Base-by-base conservation (phyloP, 2,888 invertebrate genomes). In the Disparrhopalites patrizii region DNA sequence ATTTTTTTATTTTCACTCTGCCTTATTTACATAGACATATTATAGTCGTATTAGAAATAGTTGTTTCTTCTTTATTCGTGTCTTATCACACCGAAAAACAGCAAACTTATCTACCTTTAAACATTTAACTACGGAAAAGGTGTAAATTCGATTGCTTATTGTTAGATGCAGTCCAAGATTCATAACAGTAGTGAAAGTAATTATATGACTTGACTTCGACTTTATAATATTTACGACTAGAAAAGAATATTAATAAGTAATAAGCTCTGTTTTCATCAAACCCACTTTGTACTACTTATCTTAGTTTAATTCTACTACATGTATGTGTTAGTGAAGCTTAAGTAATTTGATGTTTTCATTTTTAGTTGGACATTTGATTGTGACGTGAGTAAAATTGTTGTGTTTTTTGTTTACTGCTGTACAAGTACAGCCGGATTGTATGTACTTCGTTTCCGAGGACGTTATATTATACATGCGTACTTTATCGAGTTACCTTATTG, bases 311-410 rank as follows among this genome's bases (percentile, higher is more conserved):
- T 23, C 8, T 47, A n/a, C n/a, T n/a, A n/a, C n/a, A 54, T 54
- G 31, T 54, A 52, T 23, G 27, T 25, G 27, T 27, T 31, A 28
- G n/a, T 52, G 33, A 54, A 28, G 54, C 54, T 54, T 31, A 54
- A 31, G 54, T 54, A 54, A 31, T 30, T 54, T 54, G 31, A 28
- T 54, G 31, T 31, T 54, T 54, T 54, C 30, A 54, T 28, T 54
- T 30, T 54, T 54, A 54, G 52, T 28, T 52, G 54, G 33, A 30
- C n/a, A 54, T 54, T 54, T 31, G 54, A 54, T 54, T 54, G 54
- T 54, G 54, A 54, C 54, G n/a, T 30, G 54, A 18, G 30, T 54
- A 54, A 54, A 47, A 47, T 47, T 47, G 23, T 47, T 47, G 40
- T 40, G n/a, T 52, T 40, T 18, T 54, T 54, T 54, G 54, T 54